These are phyloP conservation scores for Drosophila dives DNA, from an alignment of 2,888 invertebrate species.

Conservation along the genomic window DNA sequence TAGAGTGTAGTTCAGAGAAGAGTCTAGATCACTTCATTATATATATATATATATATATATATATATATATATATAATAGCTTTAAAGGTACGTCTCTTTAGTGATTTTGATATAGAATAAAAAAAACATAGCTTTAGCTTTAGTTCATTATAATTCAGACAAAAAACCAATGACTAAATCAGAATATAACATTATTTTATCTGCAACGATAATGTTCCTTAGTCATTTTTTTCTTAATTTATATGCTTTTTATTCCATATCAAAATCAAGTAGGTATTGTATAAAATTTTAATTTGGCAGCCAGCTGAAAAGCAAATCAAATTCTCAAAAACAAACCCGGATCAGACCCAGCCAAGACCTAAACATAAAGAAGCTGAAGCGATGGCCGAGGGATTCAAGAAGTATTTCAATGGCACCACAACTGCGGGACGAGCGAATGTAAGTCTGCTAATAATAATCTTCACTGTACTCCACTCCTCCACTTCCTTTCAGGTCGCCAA, in stretches of 20 bases:
- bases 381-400: slow-evolving; percentile 61
- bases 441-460: slow-evolving; percentile 9
- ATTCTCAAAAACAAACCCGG: slow-evolving; percentile 2
- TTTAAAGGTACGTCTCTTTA: no score
- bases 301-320: neutral
- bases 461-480: neutral
- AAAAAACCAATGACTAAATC: neutral
- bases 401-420: slow-evolving; percentile 55
- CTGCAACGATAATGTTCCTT: neutral
- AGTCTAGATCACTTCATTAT: no score
- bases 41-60: no score
- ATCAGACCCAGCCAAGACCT: slow-evolving; percentile 11
- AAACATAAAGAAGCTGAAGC: slow-evolving; percentile 15
- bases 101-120: no score
- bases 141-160: neutral
- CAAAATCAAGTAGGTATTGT: neutral
- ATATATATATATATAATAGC: no score
- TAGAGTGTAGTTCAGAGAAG: no score
- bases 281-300: slow-evolving; percentile 7
- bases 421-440: slow-evolving; percentile 55
- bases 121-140: no score
- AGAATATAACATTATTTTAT: neutral
- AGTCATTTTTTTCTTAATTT: neutral
- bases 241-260: neutral
- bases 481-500: slow-evolving; percentile 63